Base-by-base conservation (phyloP, 2,797 vertebrate genomes). In the Peromyscus nudipes region DNA sequence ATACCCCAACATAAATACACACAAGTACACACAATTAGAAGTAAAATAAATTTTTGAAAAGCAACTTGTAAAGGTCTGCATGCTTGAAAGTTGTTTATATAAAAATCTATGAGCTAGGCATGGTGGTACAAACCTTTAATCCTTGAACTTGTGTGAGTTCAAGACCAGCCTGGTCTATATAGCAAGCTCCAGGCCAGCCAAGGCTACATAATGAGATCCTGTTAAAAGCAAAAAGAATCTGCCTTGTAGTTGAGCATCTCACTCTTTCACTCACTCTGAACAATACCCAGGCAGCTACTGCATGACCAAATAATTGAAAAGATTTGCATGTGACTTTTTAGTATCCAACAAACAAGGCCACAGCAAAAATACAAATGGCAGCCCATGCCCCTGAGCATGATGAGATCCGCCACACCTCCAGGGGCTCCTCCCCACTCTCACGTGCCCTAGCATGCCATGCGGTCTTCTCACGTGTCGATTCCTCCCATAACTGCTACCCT, bases 221-320 rank as follows among this genome's bases (percentile, higher is more conserved):
- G 65, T 14, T 6, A 85, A 67, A 62, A 67, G 31, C 40, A 25
- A 46, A 65, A 85, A 6, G 19, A 49, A 57, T 3, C 23, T 90
- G 49, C 91, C 76, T 6, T 52, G 64, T 25, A 64, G 29, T 19
- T 57, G 16, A 40, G 31, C 1, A 43, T 88, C 37, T 69, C 40
- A n/a, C 52, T 90, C 75, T 79, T 82, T 37, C 46, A 52, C 85
- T 95, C 25, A 49, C 31, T 92, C 67, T 88, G 71, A 94, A 49
- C 29, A 69, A 73, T 7, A 75, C 11, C 19, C 11, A 46, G n/a
- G 52, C 67, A 81, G 34, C 29, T 65, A 49, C 29, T 16, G 0
- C 43, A 40, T 90, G 55, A 29, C 55, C 34, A 46, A 89, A 73
- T 65, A 60, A 76, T 0, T 49, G 60, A 89, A 55, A 11, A 77